Evolutionary conservation across 2,113 vertebrate species (phyloP).

Genomic region (Panthera leo): DNA sequence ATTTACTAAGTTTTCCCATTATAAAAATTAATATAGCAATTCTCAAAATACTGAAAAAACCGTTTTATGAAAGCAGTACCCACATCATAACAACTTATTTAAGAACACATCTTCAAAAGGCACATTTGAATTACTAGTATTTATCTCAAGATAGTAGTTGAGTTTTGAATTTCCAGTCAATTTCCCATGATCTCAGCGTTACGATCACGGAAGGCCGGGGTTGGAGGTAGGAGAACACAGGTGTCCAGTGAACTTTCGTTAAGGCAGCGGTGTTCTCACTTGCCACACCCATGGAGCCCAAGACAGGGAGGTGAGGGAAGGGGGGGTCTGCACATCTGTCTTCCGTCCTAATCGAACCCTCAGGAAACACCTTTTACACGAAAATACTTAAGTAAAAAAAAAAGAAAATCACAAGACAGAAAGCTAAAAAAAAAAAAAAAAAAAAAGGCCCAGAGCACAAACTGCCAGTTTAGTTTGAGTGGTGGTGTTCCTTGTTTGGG

Average conservation of each 20-base stretch:
- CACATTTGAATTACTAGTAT: constrained; percentile 47
- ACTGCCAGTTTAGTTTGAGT: neutral
- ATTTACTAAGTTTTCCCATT: constrained; percentile 47
- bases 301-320: neutral
- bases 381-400: constrained; percentile 24
- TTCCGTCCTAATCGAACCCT: neutral
- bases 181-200: neutral
- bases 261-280: neutral
- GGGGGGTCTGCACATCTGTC: neutral
- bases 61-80: constrained; percentile 67
- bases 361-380: neutral
- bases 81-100: neutral
- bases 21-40: constrained; percentile 65
- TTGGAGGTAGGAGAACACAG: neutral
- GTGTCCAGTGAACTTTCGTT: neutral
- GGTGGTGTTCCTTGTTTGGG: neutral
- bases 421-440: neutral
- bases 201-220: neutral
- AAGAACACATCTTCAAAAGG: constrained; percentile 60
- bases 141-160: neutral
- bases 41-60: constrained; percentile 72
- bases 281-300: rapidly evolving
- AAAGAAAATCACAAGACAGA: neutral
- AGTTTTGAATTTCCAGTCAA: constrained; percentile 40
- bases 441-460: neutral